Conservation (phyloP, 2,797 vertebrate species). For the Acanthurus lineatus region DNA sequence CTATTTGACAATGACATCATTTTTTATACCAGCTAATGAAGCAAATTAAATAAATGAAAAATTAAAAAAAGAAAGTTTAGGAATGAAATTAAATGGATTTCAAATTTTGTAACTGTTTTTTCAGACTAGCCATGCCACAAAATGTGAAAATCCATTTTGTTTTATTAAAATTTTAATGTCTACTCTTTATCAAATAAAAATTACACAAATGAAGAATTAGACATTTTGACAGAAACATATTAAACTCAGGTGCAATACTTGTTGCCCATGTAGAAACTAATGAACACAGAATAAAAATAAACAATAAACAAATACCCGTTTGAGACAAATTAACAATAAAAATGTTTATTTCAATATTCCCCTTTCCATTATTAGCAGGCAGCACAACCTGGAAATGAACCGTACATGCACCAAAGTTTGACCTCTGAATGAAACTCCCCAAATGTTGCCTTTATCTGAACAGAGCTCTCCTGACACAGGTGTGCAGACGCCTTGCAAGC, state of each 20-base stretch:
- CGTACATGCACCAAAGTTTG: neutral
- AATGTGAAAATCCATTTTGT: neutral
- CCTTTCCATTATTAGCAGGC: neutral
- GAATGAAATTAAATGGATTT: neutral
- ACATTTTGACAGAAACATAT: neutral
- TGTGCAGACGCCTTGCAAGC: conserved; percentile 44
- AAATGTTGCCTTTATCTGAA: conserved; percentile 16
- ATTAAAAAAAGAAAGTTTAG: neutral
- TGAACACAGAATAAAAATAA: neutral
- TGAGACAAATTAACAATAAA: neutral
- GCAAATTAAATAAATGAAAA: neutral
- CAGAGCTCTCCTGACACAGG: conserved; percentile 39
- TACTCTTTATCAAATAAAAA: no score
- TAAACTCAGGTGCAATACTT: neutral
- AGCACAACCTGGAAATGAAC: conserved; percentile 7
- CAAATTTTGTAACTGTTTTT: neutral
- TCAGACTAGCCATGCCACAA: neutral
- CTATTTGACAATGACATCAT: neutral
- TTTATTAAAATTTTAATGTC: neutral
- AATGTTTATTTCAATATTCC: no score
- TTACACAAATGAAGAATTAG: neutral
- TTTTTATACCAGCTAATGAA: neutral
- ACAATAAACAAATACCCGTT: neutral
- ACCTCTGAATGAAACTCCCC: conserved; percentile 13
- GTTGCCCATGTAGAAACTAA: neutral